Evolutionary conservation across 2,113 vertebrate genomes (phyloP), one percentile per base, ranked within the genome.

Genomic region (Gadus macrocephalus): DNA sequence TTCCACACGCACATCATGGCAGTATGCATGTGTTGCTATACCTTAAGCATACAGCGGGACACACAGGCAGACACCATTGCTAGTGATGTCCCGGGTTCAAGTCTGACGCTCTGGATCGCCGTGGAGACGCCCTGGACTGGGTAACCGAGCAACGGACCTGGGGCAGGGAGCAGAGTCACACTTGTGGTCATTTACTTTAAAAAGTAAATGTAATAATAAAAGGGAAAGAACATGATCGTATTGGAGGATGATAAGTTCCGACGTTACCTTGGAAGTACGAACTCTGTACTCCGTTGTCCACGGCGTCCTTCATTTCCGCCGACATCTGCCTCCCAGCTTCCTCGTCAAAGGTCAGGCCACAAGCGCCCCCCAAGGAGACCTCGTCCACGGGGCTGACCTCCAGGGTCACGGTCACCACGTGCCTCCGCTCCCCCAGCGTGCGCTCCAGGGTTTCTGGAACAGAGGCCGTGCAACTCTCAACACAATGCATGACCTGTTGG

Each of bases 31-130:
- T 3, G 6, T 11, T 2, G 5, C 0, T 5, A 15, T 74, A 99
- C 97, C 95, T 98, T 98, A 0, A 93, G 92, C 82, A 95, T 58
- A 59, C 96, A 97, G 68, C 95, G 95, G 19, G 95, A 96, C 62
- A 94, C 89, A 62, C 96, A 98, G 55, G 96, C 97, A 0, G 95
- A 95, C 76, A 98, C 79, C 95, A 98, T 96, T 11, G 96, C 90
- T 31, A 88, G 74, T 0, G 97, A 98, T 0, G 96, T 96, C 20
- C 96, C 95, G 0, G 95, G 85, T 64, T 94, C 91, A 67, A 92
- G 68, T 0, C 9, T 64, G 75, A 98, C 75, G 1, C 90, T 87
- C 28, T 87, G 89, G 69, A 99, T 89, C 19, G 79, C 89, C 6
- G 96, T 90, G 15, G 81, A 86, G 31, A 98, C 85, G 53, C 92